These are phyloP conservation scores for Poicephalus gulielmi DNA, from an alignment of 2,113 vertebrate species.

Conservation along the genomic window DNA sequence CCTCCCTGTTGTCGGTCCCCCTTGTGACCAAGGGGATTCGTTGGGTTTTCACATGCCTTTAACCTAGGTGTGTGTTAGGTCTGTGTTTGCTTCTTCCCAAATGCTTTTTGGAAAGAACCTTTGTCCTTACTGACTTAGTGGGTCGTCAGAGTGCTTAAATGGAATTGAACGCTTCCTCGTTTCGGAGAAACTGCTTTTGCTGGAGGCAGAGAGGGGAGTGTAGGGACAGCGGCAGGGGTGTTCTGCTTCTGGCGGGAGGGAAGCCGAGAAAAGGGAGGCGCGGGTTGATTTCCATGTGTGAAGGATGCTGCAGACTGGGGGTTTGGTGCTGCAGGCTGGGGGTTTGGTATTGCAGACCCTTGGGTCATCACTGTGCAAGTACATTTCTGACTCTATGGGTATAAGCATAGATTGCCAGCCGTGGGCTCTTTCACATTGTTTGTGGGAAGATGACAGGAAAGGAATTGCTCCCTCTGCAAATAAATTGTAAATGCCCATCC, in stretches of 20 bases:
- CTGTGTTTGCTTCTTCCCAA: not conserved
- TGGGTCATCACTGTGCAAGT: not conserved
- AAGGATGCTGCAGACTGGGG: not conserved
- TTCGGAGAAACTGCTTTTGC: not conserved
- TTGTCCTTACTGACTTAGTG: not conserved
- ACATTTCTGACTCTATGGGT: not conserved
- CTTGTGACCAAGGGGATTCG: not conserved
- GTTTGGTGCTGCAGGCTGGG: not conserved
- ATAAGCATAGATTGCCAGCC: not conserved
- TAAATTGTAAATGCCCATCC: not conserved
- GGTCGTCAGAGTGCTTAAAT: not conserved
- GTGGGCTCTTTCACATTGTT: not conserved
- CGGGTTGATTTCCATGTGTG: not conserved
- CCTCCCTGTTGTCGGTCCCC: not conserved
- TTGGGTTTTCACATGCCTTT: not conserved
- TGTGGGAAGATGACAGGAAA: not conserved
- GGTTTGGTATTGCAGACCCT: not conserved
- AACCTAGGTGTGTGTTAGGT: not conserved
- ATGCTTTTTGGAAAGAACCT: not conserved
- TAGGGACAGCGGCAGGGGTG: not conserved
- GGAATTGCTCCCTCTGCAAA: slow-evolving; percentile 25
- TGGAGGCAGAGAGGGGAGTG: not conserved
- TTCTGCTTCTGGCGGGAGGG: not conserved
- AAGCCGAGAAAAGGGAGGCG: not conserved
- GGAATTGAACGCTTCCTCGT: not conserved